Percentiles rank a stretch among this genome's conserved stretches.
Evolutionary conservation across 92 coral and sea anemone genomes (phyloP).

Genomic region (Isaurus tuberculatus): DNA sequence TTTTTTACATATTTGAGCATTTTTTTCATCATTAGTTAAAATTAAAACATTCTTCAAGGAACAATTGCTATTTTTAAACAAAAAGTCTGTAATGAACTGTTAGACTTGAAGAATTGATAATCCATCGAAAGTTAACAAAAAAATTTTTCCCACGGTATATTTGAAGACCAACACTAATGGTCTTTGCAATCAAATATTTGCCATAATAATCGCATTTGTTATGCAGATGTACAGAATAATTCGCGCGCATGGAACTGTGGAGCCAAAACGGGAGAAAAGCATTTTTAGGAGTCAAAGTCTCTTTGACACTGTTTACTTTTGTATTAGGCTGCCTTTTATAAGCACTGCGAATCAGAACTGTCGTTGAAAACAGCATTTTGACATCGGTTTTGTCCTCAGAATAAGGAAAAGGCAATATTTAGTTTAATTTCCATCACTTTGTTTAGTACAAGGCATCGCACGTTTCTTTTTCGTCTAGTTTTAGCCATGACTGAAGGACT

Average conservation of each 20-base stretch:
- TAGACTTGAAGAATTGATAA: background rate
- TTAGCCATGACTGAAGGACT: too few relatives aligned
- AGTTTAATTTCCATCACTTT: background rate
- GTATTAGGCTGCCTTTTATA: background rate
- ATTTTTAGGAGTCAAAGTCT: slow-evolving; percentile 28
- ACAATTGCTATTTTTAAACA: background rate
- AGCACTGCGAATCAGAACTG: background rate
- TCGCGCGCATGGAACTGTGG: background rate
- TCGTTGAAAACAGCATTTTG: background rate
- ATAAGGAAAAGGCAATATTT: background rate
- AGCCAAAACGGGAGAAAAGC: slow-evolving; percentile 28
- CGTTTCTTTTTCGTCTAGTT: background rate
- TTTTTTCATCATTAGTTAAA: background rate
- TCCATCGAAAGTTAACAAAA: background rate
- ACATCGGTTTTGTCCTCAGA: background rate
- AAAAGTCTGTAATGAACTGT: too few relatives aligned
- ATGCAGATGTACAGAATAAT: slow-evolving; percentile 20
- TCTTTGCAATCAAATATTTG: slow-evolving; percentile 3
- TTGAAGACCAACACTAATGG: background rate
- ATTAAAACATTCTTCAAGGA: background rate
- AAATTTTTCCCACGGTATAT: slow-evolving; percentile 26
- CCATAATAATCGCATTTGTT: slow-evolving; percentile 39
- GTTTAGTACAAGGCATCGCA: background rate
- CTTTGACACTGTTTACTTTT: slow-evolving; percentile 32
- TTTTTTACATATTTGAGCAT: background rate